Conservation (phyloP, 2,888 invertebrate species). For the Alloscopus bannaensis region DNA sequence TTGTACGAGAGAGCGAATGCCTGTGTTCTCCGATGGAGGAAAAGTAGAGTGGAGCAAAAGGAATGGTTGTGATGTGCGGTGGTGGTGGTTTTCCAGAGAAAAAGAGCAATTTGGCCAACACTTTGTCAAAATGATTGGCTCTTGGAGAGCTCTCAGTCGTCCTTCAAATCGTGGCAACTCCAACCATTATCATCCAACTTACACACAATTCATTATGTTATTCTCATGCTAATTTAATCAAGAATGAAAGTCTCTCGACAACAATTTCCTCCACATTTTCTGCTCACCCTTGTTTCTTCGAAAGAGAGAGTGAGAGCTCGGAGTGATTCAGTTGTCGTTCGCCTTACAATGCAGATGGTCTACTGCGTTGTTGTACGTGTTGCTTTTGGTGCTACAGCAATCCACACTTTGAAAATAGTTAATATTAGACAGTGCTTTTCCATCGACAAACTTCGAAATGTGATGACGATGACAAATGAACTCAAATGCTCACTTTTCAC, state of each 20-base stretch:
- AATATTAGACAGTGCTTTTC: no score
- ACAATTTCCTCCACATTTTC: conserved; percentile 54
- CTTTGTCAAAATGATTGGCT: conserved; percentile 59
- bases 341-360: conserved; percentile 11
- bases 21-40: no score
- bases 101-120: conserved; percentile 56
- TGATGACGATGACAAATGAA: no score
- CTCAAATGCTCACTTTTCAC: no score
- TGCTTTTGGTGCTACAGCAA: no score
- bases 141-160: conserved; percentile 60
- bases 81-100: conserved; percentile 32
- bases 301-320: conserved; percentile 14
- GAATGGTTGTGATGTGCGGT: conserved; percentile 5
- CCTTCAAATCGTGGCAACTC: conserved; percentile 65
- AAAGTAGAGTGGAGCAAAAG: no score
- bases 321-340: conserved; percentile 12
- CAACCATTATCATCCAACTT: conserved; percentile 64
- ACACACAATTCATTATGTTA: conserved; percentile 67
- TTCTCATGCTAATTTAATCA: conserved; percentile 69
- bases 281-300: no score
- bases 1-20: no score
- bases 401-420: no score
- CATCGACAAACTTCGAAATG: no score
- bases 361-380: no score
- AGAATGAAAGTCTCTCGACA: conserved; percentile 66